phyloP scores from a whole-genome alignment of 2,888 invertebrate genomes.

The Troides oblongomaculatus region DNA sequence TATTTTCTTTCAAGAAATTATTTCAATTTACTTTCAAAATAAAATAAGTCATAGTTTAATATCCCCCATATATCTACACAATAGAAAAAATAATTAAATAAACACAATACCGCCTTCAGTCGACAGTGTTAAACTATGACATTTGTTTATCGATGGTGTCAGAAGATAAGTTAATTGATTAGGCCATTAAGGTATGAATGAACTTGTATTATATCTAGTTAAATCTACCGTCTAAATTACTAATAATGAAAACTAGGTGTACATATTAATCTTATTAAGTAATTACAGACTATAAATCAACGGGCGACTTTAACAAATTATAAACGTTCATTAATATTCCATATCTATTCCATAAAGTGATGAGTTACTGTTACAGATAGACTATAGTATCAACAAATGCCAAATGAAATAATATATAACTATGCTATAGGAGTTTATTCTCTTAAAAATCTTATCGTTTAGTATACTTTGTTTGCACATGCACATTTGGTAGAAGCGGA shows the following conservation, averaged over 20 bases:
- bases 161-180: slow-evolving; percentile 27
- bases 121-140: slow-evolving; percentile 15
- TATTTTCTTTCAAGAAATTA: no score
- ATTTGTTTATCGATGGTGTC: slow-evolving; percentile 28
- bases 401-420: no score
- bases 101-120: not conserved
- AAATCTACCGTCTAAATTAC: slow-evolving; percentile 5
- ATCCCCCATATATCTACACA: not conserved
- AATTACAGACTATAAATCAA: slow-evolving; percentile 15
- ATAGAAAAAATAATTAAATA: not conserved
- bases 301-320: slow-evolving; percentile 12
- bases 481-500: no score
- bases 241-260: slow-evolving; percentile 16
- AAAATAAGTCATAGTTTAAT: not conserved
- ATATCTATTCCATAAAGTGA: slow-evolving; percentile 17
- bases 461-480: no score
- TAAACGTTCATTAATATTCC: slow-evolving; percentile 18
- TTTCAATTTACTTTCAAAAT: not conserved
- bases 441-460: no score
- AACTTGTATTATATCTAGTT: slow-evolving; percentile 10
- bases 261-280: slow-evolving; percentile 19
- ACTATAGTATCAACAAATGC: not conserved
- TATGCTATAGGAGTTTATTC: no score
- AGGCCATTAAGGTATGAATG: slow-evolving; percentile 17
- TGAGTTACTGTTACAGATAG: not conserved